Percentiles rank a stretch among this genome's conserved stretches.
These are phyloP conservation scores for Scalopus aquaticus DNA, from an alignment of 2,113 vertebrate species.

Conservation along the genomic window DNA sequence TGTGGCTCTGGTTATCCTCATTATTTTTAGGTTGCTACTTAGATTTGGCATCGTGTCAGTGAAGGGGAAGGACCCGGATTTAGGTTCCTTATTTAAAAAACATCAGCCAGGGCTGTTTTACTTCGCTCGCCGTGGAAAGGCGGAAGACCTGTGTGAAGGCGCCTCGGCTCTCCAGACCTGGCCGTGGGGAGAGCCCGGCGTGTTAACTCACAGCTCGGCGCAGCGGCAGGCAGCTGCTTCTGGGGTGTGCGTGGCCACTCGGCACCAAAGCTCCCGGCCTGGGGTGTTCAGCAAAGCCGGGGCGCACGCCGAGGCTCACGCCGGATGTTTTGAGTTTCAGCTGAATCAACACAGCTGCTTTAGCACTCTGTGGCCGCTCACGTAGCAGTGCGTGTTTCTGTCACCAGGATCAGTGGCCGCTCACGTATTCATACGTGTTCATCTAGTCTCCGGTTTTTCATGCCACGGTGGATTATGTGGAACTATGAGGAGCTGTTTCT, in stretches of 20 bases:
- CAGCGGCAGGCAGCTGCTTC: too few species aligned
- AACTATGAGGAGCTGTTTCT: too few species aligned
- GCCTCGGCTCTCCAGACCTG: not conserved
- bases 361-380: too few species aligned
- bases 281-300: conserved; percentile 36
- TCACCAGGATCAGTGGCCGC: too few species aligned
- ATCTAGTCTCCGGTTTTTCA: too few species aligned
- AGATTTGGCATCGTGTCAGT: not conserved
- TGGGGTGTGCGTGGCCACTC: too few species aligned
- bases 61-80: not conserved
- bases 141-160: not conserved
- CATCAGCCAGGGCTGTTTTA: not conserved
- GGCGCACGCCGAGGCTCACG: not conserved
- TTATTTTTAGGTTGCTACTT: conserved; percentile 30
- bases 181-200: not conserved
- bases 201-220: not conserved
- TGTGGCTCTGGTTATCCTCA: not conserved
- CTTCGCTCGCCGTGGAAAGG: not conserved
- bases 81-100: not conserved
- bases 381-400: too few species aligned
- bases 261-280: not conserved
- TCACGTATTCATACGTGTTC: too few species aligned
- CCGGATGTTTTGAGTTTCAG: not conserved
- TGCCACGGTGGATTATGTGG: too few species aligned
- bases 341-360: conserved; percentile 62